A percentile compares a stretch with the other conserved stretches of the same genome.
phyloP scores from a whole-genome alignment of 2,888 invertebrate species.

The Pherbina coryleti region DNA sequence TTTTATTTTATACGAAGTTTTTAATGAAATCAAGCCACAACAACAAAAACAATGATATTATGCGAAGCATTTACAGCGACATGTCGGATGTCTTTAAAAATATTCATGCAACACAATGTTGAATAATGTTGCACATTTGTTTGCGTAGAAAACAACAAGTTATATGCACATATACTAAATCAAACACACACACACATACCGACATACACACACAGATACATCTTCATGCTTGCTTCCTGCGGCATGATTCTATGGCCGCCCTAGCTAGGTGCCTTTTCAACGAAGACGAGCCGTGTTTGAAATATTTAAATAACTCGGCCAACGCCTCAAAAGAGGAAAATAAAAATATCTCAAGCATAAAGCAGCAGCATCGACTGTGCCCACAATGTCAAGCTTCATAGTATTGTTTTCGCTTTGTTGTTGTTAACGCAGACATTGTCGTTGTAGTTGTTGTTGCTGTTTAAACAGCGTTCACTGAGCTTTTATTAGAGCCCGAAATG shows the following conservation, averaged over 20 bases:
- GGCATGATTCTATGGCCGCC: not conserved
- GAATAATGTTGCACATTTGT: not conserved
- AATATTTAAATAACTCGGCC: conserved; percentile 7
- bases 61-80: not conserved
- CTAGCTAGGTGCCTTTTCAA: not conserved
- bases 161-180: not conserved
- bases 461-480: not conserved
- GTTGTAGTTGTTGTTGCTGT: not conserved
- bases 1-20: not conserved
- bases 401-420: not conserved
- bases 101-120: not conserved
- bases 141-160: too few relatives aligned
- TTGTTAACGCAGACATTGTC: not conserved
- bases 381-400: not conserved
- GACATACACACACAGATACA: not conserved
- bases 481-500: not conserved
- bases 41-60: not conserved
- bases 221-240: not conserved
- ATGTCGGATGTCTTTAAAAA: not conserved
- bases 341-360: conserved; percentile 11
- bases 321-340: conserved; percentile 17
- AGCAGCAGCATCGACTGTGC: not conserved
- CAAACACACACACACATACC: not conserved
- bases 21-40: not conserved
- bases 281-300: conserved; percentile 16